Evolutionary conservation across 1,140 invertebrate genomes (phyloP).

Genomic region (Coenobita brevimanus): DNA sequence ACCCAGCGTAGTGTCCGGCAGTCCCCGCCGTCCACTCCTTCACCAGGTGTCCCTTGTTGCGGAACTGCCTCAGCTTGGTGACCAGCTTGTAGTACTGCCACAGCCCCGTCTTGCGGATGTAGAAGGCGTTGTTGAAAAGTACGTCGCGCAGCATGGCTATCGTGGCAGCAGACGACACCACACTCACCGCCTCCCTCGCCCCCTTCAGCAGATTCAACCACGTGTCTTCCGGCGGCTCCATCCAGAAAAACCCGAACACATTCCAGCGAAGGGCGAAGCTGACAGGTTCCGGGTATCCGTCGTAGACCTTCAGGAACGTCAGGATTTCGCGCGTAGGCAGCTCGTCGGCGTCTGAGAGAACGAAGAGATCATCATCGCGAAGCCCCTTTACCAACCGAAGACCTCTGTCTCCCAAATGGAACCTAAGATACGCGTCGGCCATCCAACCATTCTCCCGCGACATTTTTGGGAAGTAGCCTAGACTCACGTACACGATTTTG

Average conservation of each 20-base stretch:
- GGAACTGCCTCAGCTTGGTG: conserved; percentile 38
- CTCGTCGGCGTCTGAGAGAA: conserved; percentile 78
- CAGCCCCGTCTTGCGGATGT: conserved; percentile 57
- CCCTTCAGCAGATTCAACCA: conserved; percentile 24
- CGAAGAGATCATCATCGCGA: conserved; percentile 78
- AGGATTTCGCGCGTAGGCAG: conserved; percentile 78
- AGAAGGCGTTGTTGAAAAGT: conserved; percentile 59
- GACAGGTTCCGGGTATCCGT: conserved; percentile 79
- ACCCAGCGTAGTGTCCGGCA: conserved; percentile 67
- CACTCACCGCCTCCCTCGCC: conserved; percentile 26
- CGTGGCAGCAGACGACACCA: conserved; percentile 52
- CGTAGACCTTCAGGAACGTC: conserved; percentile 80
- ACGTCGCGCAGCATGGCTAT: conserved; percentile 63
- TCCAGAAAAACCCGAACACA: conserved; percentile 82
- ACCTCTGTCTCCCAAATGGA: conserved; percentile 70
- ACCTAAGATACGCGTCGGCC: conserved; percentile 68
- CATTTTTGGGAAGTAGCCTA: conserved; percentile 72
- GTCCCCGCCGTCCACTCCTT: conserved; percentile 60
- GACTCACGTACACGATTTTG: conserved; percentile 78
- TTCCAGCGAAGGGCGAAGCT: conserved; percentile 80
- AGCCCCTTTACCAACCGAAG: conserved; percentile 74
- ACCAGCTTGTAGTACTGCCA: conserved; percentile 54
- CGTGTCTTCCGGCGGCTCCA: conserved; percentile 29
- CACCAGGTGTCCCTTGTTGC: conserved; percentile 38
- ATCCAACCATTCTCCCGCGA: conserved; percentile 70